Conservation (phyloP, 2,113 vertebrate genomes). For the Macquaria ambigua region DNA sequence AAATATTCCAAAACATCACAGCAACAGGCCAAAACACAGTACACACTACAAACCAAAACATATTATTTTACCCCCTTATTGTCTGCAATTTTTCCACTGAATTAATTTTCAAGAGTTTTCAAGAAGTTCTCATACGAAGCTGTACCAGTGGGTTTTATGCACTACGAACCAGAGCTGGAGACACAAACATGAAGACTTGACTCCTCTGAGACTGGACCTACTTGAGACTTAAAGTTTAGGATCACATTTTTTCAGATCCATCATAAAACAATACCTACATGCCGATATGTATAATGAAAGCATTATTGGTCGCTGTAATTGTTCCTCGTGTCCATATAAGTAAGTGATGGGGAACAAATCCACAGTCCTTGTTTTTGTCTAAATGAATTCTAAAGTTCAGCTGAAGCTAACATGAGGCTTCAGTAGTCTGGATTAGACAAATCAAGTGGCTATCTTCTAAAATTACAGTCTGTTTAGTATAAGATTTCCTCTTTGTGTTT, state of each 20-base stretch:
- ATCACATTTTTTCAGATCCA: background rate
- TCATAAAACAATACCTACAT: background rate
- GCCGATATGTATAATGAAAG: background rate
- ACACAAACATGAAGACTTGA: background rate
- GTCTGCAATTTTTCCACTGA: background rate
- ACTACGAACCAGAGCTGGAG: background rate
- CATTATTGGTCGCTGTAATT: background rate
- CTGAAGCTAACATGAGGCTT: background rate
- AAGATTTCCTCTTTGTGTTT: no score
- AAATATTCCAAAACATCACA: background rate
- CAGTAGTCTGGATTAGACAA: background rate
- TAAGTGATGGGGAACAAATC: no score
- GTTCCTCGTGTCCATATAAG: background rate
- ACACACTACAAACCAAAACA: no score
- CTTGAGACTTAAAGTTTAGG: background rate
- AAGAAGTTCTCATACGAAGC: background rate
- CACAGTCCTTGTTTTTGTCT: no score
- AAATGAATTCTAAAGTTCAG: no score
- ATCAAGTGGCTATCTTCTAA: no score
- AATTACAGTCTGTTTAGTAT: no score
- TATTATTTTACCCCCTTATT: no score
- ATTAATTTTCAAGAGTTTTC: background rate
- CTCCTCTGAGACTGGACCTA: background rate
- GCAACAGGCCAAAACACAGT: background rate
- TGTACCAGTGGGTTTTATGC: no score